Evolutionary conservation across 2,888 invertebrate species (phyloP).

Genomic region (Drosophila paracracens): DNA sequence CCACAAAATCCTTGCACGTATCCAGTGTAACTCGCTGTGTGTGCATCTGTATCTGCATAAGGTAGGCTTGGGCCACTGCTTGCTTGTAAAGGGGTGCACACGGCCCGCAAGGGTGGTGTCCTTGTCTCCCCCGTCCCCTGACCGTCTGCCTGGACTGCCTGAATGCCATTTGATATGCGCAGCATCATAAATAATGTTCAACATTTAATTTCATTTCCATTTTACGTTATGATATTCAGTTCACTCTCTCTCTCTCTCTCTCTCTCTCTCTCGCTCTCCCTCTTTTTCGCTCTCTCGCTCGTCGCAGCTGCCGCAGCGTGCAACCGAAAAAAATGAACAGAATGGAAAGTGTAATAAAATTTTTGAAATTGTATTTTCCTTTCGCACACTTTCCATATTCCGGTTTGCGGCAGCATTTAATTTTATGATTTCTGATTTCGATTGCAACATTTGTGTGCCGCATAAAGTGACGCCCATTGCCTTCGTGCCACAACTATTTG

Average conservation of each 20-base stretch:
- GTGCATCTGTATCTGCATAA: constrained; percentile 43
- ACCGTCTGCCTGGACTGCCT: constrained; percentile 31
- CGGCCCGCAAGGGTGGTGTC: constrained; percentile 34
- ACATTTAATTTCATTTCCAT: constrained; percentile 81
- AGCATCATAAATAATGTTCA: constrained; percentile 80
- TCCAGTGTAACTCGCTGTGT: constrained; percentile 9
- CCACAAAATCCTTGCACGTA: constrained; percentile 75
- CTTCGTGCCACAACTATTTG: constrained; percentile 29
- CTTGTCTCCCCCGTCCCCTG: constrained; percentile 14
- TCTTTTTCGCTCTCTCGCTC: constrained; percentile 3
- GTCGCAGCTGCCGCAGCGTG: constrained; percentile 38
- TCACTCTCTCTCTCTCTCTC: constrained; percentile 21
- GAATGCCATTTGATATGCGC: constrained; percentile 75
- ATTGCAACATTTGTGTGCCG: constrained; percentile 61
- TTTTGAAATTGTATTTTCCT: constrained; percentile 72
- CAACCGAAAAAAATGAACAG: constrained; percentile 58
- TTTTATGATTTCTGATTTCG: constrained; percentile 70
- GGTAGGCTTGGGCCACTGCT: constrained; percentile 43
- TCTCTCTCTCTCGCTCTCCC: background rate
- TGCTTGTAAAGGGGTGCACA: constrained; percentile 44
- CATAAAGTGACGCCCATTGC: constrained; percentile 40
- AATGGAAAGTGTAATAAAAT: constrained; percentile 79
- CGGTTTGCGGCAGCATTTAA: constrained; percentile 51
- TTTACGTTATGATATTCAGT: constrained; percentile 76
- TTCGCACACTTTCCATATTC: constrained; percentile 48